These are phyloP conservation scores for Scalopus aquaticus DNA, from an alignment of 2,113 vertebrate genomes.

Conservation along the genomic window DNA sequence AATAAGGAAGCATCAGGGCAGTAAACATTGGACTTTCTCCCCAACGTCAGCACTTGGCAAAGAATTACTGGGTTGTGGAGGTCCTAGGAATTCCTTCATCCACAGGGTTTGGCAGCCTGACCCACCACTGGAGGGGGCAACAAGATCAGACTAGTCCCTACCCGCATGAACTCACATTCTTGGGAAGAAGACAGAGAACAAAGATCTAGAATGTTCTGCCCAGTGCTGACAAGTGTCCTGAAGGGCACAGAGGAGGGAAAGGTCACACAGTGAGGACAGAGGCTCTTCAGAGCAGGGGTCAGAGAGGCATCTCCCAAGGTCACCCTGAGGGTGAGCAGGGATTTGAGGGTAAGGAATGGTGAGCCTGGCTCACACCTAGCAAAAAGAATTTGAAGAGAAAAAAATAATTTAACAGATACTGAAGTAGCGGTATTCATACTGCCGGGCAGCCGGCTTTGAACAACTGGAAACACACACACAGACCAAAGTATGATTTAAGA, in stretches of 20 bases:
- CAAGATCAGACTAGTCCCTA: too few relatives aligned
- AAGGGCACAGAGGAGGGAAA: neutral
- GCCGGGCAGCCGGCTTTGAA: too few relatives aligned
- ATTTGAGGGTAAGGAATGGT: neutral
- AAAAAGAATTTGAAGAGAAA: too few relatives aligned
- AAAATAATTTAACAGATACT: too few relatives aligned
- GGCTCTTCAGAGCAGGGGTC: neutral
- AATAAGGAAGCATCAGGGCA: neutral
- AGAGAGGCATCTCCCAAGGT: rapidly evolving
- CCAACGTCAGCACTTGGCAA: too few relatives aligned
- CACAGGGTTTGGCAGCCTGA: neutral
- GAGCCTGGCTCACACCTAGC: rapidly evolving
- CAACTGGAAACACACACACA: too few relatives aligned
- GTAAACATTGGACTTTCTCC: neutral
- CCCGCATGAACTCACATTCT: too few relatives aligned
- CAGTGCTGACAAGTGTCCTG: neutral
- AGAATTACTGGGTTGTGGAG: neutral
- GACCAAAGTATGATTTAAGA: too few relatives aligned
- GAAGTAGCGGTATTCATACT: too few relatives aligned
- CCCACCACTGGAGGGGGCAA: neutral
- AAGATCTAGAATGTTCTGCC: neutral
- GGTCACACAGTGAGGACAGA: neutral
- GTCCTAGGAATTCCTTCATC: neutral
- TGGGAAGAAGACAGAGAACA: neutral
- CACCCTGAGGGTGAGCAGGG: neutral